Percentiles rank a stretch among this genome's conserved stretches.
Evolutionary conservation across 2,113 vertebrate genomes (phyloP).

Genomic region (Macquaria ambigua): DNA sequence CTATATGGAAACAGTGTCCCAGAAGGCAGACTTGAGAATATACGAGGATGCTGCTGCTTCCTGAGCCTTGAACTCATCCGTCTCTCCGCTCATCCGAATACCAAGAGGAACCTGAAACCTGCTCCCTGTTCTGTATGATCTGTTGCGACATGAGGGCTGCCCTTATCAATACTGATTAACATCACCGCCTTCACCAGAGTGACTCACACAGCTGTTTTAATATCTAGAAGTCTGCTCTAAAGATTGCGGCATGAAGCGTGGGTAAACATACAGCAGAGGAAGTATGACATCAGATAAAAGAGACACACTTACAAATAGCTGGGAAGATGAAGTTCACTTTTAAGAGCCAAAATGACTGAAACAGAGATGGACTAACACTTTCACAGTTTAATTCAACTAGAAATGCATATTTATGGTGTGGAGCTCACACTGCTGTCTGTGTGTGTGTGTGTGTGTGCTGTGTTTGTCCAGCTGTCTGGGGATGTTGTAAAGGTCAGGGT

Average conservation of each 20-base stretch:
- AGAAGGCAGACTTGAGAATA: slow-evolving; percentile 18
- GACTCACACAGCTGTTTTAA: slow-evolving; percentile 63
- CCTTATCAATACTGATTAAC: slow-evolving; percentile 78
- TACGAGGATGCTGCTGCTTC: slow-evolving; percentile 21
- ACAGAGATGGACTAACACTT: not conserved
- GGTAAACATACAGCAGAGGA: slow-evolving; percentile 16
- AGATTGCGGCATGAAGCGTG: slow-evolving; percentile 27
- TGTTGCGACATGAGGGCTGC: slow-evolving; percentile 70
- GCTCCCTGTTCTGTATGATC: slow-evolving; percentile 67
- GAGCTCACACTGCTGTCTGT: not conserved
- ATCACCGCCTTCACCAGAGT: slow-evolving; percentile 61
- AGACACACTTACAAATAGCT: not conserved
- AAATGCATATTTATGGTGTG: slow-evolving; percentile 14
- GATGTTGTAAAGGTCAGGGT: slow-evolving; percentile 57
- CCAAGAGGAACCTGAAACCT: slow-evolving; percentile 57
- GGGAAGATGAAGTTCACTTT: not conserved
- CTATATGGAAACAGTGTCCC: slow-evolving; percentile 43
- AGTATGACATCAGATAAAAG: slow-evolving; percentile 30
- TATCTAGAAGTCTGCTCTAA: slow-evolving; percentile 46
- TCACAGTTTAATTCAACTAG: not conserved
- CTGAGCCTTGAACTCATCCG: slow-evolving; percentile 39
- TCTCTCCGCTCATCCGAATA: slow-evolving; percentile 58
- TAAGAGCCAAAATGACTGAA: not conserved
- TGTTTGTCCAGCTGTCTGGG: slow-evolving; percentile 65
- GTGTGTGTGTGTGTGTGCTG: slow-evolving; percentile 9